These are phyloP conservation scores for Falco columbarius DNA, from an alignment of 2,797 vertebrate species.

Conservation along the genomic window DNA sequence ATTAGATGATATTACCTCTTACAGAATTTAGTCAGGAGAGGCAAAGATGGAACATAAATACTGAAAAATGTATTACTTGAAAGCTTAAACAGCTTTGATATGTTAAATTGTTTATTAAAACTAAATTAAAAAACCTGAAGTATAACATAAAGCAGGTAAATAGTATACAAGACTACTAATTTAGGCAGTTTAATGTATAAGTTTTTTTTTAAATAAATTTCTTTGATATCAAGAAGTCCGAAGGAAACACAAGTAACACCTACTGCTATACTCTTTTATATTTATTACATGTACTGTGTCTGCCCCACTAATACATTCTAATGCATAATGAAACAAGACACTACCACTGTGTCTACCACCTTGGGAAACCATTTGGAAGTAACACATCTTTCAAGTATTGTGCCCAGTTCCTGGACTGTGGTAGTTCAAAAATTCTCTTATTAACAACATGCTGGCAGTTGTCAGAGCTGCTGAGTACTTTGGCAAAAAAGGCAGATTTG, in stretches of 20 bases:
- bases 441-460: not conserved
- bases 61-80: not conserved
- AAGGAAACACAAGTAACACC: not conserved
- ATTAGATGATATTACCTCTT: not conserved
- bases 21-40: not conserved
- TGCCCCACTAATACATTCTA: not conserved
- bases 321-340: not conserved
- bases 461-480: not conserved
- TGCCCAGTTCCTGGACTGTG: not conserved
- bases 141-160: not conserved
- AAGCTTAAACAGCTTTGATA: not conserved
- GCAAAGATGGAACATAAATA: not conserved
- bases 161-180: not conserved
- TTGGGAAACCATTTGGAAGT: not conserved
- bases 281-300: not conserved
- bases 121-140: not conserved
- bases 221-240: not conserved
- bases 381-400: not conserved
- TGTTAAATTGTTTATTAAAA: not conserved
- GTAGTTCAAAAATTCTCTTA: not conserved
- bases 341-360: accelerated
- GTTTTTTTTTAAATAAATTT: not conserved
- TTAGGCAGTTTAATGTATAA: not conserved
- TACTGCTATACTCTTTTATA: not conserved
- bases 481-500: not conserved